Evolutionary conservation across 2,888 invertebrate species (phyloP), one percentile per base, ranked within the genome.

Genomic region (Pomacea canaliculata): DNA sequence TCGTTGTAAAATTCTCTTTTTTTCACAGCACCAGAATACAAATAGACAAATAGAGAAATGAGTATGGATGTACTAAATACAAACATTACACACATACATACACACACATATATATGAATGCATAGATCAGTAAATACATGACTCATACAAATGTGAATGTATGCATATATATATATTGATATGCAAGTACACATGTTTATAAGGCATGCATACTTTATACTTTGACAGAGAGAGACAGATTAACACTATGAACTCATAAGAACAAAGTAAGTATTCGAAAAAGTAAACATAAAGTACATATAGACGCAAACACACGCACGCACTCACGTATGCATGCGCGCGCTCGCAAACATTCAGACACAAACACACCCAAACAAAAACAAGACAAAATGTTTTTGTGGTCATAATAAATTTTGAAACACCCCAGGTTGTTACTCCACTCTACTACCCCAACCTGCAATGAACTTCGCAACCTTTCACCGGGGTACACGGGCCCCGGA

Each of bases 291-390:
- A 23, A 23, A 23, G 23, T 23, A 23, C 23, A 23, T 27, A 65
- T 27, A 27, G 16, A 67, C 67, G 18, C 67, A 67, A 46, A 23
- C 67, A 67, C 67, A 23, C 67, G 37, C 67, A 37, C 67, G 13
- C 67, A 23, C 67, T 10, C 37, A 67, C 37, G 37, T 19, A 23
- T 46, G 18, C 37, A 67, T 46, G 37, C 67, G 18, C 67, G 37
- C 19, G 18, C 67, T 46, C 46, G 37, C 67, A 10, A 46, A 67
- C 67, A 18, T 7, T 46, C 67, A 37, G 3, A 67, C 37, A 67
- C 37, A 37, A 23, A 37, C 5, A 37, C 67, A 37, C 67, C 7
- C 46, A 67, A 23, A 37, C 46, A 67, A 5, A 5, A 37, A 37
- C 37, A 37, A 3, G 37, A 5, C 3, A 1, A 37, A 37, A 37